These are phyloP conservation scores for Trogon melanurus DNA, from an alignment of 2,113 vertebrate species.

Conservation along the genomic window DNA sequence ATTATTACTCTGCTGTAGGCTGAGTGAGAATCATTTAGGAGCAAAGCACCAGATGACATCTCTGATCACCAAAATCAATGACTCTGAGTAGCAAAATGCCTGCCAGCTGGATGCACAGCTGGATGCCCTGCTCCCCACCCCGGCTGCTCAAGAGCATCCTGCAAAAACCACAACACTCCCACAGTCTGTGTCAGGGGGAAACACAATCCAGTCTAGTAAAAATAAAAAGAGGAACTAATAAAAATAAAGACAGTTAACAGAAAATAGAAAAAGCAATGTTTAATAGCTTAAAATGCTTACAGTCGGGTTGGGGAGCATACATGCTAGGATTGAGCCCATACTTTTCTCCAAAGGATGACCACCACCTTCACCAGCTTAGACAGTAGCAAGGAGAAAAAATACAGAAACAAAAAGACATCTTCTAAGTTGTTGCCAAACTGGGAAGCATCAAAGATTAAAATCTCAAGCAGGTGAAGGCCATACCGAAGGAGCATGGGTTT, in stretches of 20 bases:
- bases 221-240: neutral
- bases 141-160: neutral
- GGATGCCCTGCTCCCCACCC: neutral
- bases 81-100: neutral
- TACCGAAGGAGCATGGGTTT: neutral
- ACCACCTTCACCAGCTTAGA: neutral
- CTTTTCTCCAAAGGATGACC: neutral
- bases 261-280: neutral
- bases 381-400: neutral
- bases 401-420: neutral
- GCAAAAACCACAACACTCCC: neutral
- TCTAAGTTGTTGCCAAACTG: neutral
- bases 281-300: neutral
- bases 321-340: rapidly evolving
- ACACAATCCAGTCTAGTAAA: neutral
- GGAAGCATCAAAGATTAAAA: neutral
- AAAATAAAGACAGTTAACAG: neutral
- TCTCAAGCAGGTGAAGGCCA: neutral
- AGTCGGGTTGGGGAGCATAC: neutral
- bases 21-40: neutral
- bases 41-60: neutral
- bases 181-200: rapidly evolving
- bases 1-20: neutral
- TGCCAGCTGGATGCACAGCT: neutral
- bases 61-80: neutral